These are phyloP conservation scores for Cotesia glomerata DNA, from an alignment of 1,140 invertebrate species.

Conservation along the genomic window DNA sequence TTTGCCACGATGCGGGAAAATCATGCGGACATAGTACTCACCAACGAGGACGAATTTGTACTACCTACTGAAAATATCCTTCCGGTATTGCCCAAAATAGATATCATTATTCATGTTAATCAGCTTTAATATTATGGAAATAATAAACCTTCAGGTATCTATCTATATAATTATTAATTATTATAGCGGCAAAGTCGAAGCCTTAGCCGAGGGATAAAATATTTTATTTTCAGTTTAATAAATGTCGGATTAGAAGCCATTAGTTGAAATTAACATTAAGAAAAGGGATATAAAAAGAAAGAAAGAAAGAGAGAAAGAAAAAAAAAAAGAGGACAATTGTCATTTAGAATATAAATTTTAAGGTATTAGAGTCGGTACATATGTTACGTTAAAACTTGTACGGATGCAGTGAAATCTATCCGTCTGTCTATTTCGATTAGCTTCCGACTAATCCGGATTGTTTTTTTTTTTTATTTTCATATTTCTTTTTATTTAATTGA, in stretches of 20 bases:
- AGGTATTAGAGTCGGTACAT: conserved; percentile 33
- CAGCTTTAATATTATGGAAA: conserved; percentile 19
- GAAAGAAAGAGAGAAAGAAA: not conserved
- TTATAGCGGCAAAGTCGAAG: not conserved
- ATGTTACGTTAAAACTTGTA: conserved; percentile 56
- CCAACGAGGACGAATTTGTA: not conserved
- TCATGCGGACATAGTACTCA: conserved; percentile 14
- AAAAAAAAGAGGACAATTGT: conserved; percentile 31
- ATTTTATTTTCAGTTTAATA: conserved; percentile 39
- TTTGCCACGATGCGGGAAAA: conserved; percentile 21
- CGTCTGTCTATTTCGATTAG: conserved; percentile 54
- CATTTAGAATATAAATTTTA: conserved; percentile 27
- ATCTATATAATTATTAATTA: too few relatives aligned
- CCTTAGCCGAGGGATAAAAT: not conserved
- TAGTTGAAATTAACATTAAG: conserved; percentile 43
- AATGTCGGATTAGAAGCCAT: conserved; percentile 61
- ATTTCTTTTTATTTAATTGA: not conserved
- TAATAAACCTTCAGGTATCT: not conserved
- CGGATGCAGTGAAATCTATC: conserved; percentile 55
- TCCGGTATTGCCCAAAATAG: conserved; percentile 14
- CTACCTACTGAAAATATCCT: not conserved
- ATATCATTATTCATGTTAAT: conserved; percentile 18
- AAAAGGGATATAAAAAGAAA: conserved; percentile 32
- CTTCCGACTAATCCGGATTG: conserved; percentile 30
- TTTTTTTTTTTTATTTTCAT: not conserved